Percentiles rank a stretch among this genome's conserved stretches.
Evolutionary conservation across 2,888 invertebrate genomes (phyloP).

Genomic region (Apotomis betuletana): DNA sequence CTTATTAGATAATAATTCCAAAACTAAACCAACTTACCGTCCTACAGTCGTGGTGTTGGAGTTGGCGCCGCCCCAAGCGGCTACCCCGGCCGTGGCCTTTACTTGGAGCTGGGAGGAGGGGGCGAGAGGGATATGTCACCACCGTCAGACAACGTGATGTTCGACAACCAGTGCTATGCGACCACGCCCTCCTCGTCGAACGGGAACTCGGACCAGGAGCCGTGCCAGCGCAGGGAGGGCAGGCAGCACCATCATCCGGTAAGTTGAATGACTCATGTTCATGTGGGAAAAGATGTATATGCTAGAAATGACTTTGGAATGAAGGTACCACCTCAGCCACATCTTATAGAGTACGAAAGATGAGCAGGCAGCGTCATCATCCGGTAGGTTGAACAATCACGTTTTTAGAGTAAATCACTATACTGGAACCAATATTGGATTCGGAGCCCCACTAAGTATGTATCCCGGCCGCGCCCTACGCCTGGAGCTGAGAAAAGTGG

Average conservation of each 20-base stretch:
- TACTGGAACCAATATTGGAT: too few species aligned
- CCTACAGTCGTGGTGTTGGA: slow-evolving; percentile 70
- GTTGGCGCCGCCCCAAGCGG: slow-evolving; percentile 81
- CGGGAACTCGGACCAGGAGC: slow-evolving; percentile 94
- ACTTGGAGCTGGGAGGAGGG: slow-evolving; percentile 86
- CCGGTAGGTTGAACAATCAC: too few species aligned
- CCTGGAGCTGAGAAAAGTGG: too few species aligned
- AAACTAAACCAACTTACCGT: background rate
- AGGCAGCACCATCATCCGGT: slow-evolving; percentile 87
- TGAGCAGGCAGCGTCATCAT: too few species aligned
- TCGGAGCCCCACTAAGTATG: too few species aligned
- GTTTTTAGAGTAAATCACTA: too few species aligned
- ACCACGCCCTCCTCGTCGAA: slow-evolving; percentile 97
- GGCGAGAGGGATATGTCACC: slow-evolving; percentile 90
- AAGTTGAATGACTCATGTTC: slow-evolving; percentile 45
- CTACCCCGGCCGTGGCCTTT: slow-evolving; percentile 88
- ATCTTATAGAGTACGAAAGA: too few species aligned
- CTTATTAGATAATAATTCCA: too few species aligned
- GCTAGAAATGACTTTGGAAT: too few species aligned
- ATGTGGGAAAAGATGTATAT: too few species aligned
- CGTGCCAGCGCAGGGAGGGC: slow-evolving; percentile 84
- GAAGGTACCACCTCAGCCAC: too few species aligned
- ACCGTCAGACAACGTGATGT: slow-evolving; percentile 96
- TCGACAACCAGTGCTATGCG: slow-evolving; percentile 97
- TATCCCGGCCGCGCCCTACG: too few species aligned